A percentile compares a stretch with the other conserved stretches of the same genome.
phyloP scores from a whole-genome alignment of 2,113 vertebrate species.

The Salvator merianae region DNA sequence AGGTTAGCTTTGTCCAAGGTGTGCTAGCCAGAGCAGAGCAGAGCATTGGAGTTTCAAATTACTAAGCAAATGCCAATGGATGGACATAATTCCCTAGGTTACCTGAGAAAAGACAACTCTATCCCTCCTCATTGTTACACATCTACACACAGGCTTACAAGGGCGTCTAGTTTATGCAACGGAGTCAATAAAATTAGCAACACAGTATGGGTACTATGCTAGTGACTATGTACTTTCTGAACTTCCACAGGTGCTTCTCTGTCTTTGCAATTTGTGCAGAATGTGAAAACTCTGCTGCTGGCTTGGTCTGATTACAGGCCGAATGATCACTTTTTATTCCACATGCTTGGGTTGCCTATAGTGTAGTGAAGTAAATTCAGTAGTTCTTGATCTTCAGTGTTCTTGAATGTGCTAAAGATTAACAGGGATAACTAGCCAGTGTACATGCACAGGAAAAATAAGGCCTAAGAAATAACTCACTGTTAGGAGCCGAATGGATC shows the following conservation, averaged over 20 bases:
- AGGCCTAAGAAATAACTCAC: not conserved
- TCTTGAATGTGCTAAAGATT: not conserved
- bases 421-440: too few relatives aligned
- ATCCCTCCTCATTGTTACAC: not conserved
- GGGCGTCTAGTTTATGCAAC: not conserved
- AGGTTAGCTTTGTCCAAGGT: too few relatives aligned
- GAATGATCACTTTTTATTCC: not conserved
- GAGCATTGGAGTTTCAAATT: too few relatives aligned
- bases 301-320: not conserved
- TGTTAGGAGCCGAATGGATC: not conserved
- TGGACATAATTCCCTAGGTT: too few relatives aligned
- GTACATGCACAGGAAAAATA: not conserved
- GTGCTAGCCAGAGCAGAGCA: too few relatives aligned
- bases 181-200: not conserved
- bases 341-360: not conserved
- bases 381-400: not conserved
- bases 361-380: not conserved
- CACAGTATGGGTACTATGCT: not conserved
- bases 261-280: not conserved
- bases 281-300: not conserved
- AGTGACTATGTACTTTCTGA: not conserved
- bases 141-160: not conserved
- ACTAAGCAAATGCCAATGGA: too few relatives aligned
- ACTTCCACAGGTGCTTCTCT: not conserved
- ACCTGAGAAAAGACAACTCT: too few relatives aligned